phyloP scores from a whole-genome alignment of 2,797 vertebrate species.

The Eulemur albifrons region DNA sequence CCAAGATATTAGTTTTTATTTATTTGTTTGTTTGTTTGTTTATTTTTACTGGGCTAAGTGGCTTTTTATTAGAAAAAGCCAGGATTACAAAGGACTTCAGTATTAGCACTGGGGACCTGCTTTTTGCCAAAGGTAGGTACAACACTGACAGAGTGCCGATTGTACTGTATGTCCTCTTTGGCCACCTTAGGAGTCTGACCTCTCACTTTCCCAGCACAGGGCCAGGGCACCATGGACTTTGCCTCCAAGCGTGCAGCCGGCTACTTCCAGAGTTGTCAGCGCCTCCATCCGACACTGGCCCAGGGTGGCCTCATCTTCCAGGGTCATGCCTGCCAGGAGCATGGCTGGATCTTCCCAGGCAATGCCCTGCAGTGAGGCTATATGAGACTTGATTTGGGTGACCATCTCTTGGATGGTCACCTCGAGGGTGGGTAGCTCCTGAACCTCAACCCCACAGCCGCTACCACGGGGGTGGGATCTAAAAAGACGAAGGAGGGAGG shows the following conservation, averaged over 20 bases:
- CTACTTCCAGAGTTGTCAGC: slow-evolving; percentile 90
- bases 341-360: slow-evolving; percentile 91
- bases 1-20: not conserved
- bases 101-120: not conserved
- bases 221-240: slow-evolving; percentile 95
- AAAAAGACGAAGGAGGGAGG: no score
- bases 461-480: no score
- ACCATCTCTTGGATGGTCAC: slow-evolving; percentile 92
- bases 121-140: not conserved
- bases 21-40: not conserved
- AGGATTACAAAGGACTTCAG: not conserved
- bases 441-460: no score
- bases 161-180: not conserved
- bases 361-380: slow-evolving; percentile 90
- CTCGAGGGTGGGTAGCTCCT: slow-evolving; percentile 90
- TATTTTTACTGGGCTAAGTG: not conserved
- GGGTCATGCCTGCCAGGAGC: slow-evolving; percentile 89
- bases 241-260: slow-evolving; percentile 93
- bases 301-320: slow-evolving; percentile 89
- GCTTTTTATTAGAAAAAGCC: not conserved
- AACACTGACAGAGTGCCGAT: not conserved
- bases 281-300: slow-evolving; percentile 89
- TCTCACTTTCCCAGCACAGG: slow-evolving; percentile 94
- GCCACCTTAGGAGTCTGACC: slow-evolving; percentile 95
- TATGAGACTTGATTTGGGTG: slow-evolving; percentile 90